Base-by-base conservation (phyloP, 2,113 vertebrate species). In the Barnardius zonarius region DNA sequence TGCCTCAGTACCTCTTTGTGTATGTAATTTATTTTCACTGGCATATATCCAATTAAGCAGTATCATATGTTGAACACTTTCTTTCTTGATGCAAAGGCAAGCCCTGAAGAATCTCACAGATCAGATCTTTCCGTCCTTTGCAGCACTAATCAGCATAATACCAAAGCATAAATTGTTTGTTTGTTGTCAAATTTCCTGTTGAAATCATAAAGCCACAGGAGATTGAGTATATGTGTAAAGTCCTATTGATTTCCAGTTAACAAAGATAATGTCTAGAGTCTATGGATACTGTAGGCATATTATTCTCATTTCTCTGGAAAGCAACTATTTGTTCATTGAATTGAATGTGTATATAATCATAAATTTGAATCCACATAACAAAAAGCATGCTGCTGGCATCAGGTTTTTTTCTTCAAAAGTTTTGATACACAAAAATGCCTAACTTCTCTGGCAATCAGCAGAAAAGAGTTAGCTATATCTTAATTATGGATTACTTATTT, bases 11-110 rank as follows among this genome's bases (percentile, higher is more conserved):
- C 16, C 18, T 75, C 66, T 83, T 83, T 72, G 35, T 6, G 1
- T 41, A 64, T 61, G 57, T 79, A 59, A 84, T 81, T 84, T 92
- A 31, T 94, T 96, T 92, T 82, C 57, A 35, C 43, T 90, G 69
- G 41, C 55, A 83, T 6, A 46, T 86, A 68, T 37, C 20, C 96
- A 51, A 89, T 87, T 82, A 84, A 14, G 8, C 14, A 39, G 11
- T 22, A 22, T 61, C 8, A 5, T 61, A 48, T 86, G 92, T 94
- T 79, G 39, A 82, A 87, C 12, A 14, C 14, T 44, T 18, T 61
- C 28, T 79, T 82, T 57, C 37, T 73, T 79, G 55, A 69, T 54
- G 39, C 35, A 57, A 75, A 83, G 46, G 5, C 44, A 83, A 80
- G 7, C 23, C 41, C 39, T 67, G 31, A 93, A 89, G 33, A 81